Percentiles rank a stretch among this genome's conserved stretches.
Conservation (phyloP, 2,113 vertebrate species). For the Eulacestoma nigropectus region DNA sequence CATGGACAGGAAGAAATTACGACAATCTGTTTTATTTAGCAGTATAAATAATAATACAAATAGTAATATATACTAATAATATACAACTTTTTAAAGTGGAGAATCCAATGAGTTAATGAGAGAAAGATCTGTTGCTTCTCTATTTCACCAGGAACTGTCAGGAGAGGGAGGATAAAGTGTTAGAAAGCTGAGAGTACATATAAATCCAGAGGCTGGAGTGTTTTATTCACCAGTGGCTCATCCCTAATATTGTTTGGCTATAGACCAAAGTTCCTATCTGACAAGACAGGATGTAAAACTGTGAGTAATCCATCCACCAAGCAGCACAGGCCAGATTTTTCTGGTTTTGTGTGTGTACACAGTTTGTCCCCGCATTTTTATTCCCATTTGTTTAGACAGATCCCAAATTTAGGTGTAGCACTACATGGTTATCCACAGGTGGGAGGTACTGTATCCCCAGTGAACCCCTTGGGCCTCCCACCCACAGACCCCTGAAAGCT, state of each 20-base stretch:
- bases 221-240: conserved; percentile 27
- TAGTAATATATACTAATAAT: background rate
- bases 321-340: background rate
- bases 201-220: background rate
- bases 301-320: background rate
- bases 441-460: background rate
- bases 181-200: background rate
- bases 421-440: background rate
- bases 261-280: background rate
- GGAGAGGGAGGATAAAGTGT: background rate
- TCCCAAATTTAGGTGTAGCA: background rate
- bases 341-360: background rate
- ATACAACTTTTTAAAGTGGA: background rate
- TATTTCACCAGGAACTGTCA: background rate
- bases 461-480: background rate
- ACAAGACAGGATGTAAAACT: conserved; percentile 6
- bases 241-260: background rate
- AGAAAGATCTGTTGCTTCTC: background rate
- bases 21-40: background rate
- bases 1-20: background rate
- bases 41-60: background rate
- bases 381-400: background rate
- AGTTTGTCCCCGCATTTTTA: background rate
- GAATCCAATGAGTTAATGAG: background rate
- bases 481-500: background rate